Conservation (phyloP, 2,888 invertebrate species). For the Elmis aenea region DNA sequence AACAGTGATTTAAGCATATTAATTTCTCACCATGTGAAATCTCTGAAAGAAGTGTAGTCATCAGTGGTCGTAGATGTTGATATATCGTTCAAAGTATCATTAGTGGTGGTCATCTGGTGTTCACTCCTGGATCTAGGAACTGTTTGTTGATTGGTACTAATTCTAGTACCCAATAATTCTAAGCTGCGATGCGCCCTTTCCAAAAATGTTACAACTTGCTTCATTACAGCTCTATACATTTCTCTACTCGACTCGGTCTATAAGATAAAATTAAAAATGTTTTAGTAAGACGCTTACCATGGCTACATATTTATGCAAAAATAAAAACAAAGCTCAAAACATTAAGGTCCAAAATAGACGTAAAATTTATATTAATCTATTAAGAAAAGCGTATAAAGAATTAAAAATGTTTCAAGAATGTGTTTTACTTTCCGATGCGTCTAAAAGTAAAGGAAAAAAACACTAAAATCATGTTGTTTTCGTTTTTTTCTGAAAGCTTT, state of each 20-base stretch:
- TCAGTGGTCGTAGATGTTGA: constrained; percentile 7
- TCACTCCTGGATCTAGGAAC: constrained; percentile 53
- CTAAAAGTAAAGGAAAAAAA: too few species aligned
- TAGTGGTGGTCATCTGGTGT: constrained; percentile 44
- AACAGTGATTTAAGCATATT: background rate
- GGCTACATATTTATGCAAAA: too few species aligned
- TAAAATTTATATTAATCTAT: too few species aligned
- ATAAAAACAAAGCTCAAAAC: too few species aligned
- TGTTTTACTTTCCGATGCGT: too few species aligned
- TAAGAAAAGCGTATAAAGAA: too few species aligned
- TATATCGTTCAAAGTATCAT: constrained; percentile 20
- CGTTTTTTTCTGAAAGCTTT: too few species aligned
- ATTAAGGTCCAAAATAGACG: too few species aligned
- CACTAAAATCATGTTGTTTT: too few species aligned
- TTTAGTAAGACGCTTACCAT: too few species aligned
- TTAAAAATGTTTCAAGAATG: too few species aligned
- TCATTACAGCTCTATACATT: constrained; percentile 69
- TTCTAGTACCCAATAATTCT: constrained; percentile 47
- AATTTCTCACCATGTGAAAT: constrained; percentile 54
- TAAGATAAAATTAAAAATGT: too few species aligned
- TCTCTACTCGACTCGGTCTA: constrained; percentile 67
- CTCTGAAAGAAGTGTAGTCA: constrained; percentile 49
- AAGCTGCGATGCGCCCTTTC: constrained; percentile 65
- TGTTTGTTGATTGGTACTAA: constrained; percentile 34
- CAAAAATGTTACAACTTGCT: constrained; percentile 64